Conservation (phyloP, 2,113 vertebrate genomes). For the Campylomormyrus numenius region DNA sequence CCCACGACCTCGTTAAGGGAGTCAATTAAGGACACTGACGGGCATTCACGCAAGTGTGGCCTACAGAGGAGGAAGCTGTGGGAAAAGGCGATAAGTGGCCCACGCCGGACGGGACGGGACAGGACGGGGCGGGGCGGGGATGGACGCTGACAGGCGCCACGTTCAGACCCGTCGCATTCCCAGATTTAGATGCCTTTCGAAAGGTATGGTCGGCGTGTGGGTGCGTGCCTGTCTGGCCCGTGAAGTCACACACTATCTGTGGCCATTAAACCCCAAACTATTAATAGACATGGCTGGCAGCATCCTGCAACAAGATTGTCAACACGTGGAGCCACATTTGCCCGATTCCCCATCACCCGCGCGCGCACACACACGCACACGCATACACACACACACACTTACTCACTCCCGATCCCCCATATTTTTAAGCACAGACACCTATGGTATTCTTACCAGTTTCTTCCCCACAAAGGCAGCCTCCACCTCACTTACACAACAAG, state of each 20-base stretch:
- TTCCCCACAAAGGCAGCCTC: not conserved
- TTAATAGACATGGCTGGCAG: not conserved
- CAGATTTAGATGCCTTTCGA: not conserved
- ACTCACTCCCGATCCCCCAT: not conserved
- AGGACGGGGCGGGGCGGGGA: not conserved
- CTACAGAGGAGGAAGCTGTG: not conserved
- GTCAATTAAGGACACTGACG: not conserved
- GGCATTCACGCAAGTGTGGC: not conserved
- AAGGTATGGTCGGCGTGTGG: not conserved
- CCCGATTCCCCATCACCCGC: not conserved
- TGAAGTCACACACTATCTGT: not conserved
- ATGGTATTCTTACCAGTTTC: not conserved
- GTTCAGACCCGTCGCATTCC: not conserved
- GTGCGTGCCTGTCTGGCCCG: not conserved
- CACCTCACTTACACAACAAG: not conserved
- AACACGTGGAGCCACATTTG: not conserved
- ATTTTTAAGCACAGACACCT: not conserved
- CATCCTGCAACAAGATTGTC: not conserved
- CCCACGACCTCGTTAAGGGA: not conserved
- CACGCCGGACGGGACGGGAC: not conserved
- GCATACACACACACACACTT: not conserved
- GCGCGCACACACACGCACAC: not conserved
- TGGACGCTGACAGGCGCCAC: not conserved
- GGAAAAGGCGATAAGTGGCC: not conserved
- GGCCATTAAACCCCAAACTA: slow-evolving; percentile 9